phyloP scores from a whole-genome alignment of 1,140 invertebrate genomes.

The Musca vetustissima region DNA sequence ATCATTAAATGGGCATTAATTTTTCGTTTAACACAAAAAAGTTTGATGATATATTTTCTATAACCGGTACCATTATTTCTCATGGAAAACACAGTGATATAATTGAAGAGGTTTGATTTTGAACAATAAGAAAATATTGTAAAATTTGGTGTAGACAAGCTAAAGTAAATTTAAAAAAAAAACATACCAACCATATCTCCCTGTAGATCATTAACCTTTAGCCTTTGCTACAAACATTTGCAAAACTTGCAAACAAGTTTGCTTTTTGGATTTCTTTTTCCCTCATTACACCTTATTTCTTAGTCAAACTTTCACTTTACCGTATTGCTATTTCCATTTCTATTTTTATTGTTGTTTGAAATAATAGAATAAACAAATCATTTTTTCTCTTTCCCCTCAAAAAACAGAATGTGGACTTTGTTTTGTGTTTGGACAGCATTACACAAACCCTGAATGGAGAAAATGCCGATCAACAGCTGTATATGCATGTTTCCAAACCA shows the following conservation, averaged over 20 bases:
- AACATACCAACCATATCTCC: no score
- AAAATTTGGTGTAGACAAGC: no score
- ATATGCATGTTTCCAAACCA: conserved; percentile 94
- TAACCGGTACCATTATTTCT: conserved; percentile 28
- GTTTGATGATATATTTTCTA: conserved; percentile 28
- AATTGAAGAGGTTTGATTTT: conserved; percentile 22
- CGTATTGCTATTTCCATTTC: no score
- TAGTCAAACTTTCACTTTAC: no score
- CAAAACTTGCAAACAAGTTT: no score
- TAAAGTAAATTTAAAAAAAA: no score
- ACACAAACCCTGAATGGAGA: conserved; percentile 59
- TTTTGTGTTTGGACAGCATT: conserved; percentile 89
- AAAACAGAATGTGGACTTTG: conserved; percentile 79
- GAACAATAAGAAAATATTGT: background rate
- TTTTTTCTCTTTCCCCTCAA: background rate
- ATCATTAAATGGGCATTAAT: background rate
- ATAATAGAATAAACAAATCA: no score
- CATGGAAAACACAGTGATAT: conserved; percentile 16
- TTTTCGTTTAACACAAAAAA: background rate
- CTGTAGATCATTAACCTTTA: no score
- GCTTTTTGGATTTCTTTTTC: no score
- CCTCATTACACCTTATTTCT: no score
- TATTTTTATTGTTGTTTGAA: no score
- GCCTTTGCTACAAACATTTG: no score
- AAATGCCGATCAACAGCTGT: conserved; percentile 61